Base-by-base conservation (phyloP, 2,797 vertebrate species). In the Chelon labrosus region DNA sequence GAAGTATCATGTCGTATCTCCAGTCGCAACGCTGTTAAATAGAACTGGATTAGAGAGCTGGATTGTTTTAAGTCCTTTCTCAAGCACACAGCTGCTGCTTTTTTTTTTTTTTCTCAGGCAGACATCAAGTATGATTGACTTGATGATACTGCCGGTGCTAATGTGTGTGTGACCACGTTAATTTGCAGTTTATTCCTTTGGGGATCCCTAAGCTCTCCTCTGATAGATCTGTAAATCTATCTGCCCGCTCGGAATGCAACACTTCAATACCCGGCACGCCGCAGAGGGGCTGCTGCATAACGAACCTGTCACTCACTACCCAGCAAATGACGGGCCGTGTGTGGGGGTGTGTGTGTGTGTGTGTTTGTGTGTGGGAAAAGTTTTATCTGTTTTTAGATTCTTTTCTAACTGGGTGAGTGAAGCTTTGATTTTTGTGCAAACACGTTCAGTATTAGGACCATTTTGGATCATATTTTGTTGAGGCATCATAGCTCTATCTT, bases 141-240 rank as follows among this genome's bases (percentile, higher is more conserved):
- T 71, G 77, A 88, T 82, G 89, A 79, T 73, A 70, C 63, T 27
- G 42, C 82, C 65, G 75, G 80, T 82, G 85, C 73, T 91, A 88
- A 89, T 88, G 84, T 85, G 87, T 77, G 82, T 77, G 75, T 83
- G 77, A 50, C 79, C 73, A 58, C 83, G 85, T 88, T 92, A 83
- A 91, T 93, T 88, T 88, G 73, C 80, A 70, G 57, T 79, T 84
- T 5, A 64, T 72, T 84, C 85, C 85, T 70, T 37, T 31, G 47
- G 85, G 85, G 70, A 65, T 82, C 70, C 42, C 73, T 78, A 79
- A 84, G 77, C 88, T 84, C 73, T 81, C 52, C 55, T 47, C 70
- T 87, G 81, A 89, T 88, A 82, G 85, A 85, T 87, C 77, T 87
- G 88, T 82, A 77, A 91, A 85, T 87, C 79, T 77, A 73, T 82